A percentile compares a stretch with the other conserved stretches of the same genome.
Conservation (phyloP, 2,113 vertebrate genomes). For the Nansenia antarctica region DNA sequence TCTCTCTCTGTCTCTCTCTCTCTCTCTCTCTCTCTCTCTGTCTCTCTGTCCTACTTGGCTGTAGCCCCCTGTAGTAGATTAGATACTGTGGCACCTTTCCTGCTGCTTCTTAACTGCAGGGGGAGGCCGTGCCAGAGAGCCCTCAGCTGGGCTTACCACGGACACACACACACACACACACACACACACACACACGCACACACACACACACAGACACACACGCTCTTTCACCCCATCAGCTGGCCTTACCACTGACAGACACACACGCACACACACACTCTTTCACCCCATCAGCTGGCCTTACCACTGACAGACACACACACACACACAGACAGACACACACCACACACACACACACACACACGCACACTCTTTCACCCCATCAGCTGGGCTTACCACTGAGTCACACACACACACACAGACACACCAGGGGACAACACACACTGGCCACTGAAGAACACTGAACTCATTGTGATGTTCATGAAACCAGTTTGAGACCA, state of each 20-base stretch:
- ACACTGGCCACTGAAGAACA: not conserved
- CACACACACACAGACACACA: too few relatives aligned
- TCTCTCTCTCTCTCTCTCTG: not conserved
- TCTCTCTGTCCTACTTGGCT: slow-evolving; percentile 50
- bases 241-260: slow-evolving; percentile 36
- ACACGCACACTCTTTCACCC: too few relatives aligned
- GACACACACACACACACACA: not conserved
- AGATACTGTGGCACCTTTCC: slow-evolving; percentile 59
- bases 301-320: slow-evolving; percentile 32
- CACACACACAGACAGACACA: slow-evolving; percentile 12
- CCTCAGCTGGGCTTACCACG: not conserved
- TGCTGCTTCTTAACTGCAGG: slow-evolving; percentile 30
- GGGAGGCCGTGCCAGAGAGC: slow-evolving; percentile 30
- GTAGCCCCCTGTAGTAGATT: slow-evolving; percentile 56
- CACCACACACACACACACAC: not conserved
- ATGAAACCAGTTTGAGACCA: too few relatives aligned
- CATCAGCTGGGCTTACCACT: slow-evolving; percentile 39
- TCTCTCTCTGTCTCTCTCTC: too few relatives aligned
- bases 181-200: too few relatives aligned
- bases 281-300: slow-evolving; percentile 39
- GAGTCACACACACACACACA: slow-evolving; percentile 21
- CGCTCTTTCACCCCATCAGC: slow-evolving; percentile 29
- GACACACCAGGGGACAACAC: slow-evolving; percentile 14
- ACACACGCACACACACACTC: slow-evolving; percentile 15
- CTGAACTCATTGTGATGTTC: too few relatives aligned